A percentile compares a stretch with the other conserved stretches of the same genome.
Evolutionary conservation across 2,797 vertebrate species (phyloP).

Genomic region (Falco concolor): DNA sequence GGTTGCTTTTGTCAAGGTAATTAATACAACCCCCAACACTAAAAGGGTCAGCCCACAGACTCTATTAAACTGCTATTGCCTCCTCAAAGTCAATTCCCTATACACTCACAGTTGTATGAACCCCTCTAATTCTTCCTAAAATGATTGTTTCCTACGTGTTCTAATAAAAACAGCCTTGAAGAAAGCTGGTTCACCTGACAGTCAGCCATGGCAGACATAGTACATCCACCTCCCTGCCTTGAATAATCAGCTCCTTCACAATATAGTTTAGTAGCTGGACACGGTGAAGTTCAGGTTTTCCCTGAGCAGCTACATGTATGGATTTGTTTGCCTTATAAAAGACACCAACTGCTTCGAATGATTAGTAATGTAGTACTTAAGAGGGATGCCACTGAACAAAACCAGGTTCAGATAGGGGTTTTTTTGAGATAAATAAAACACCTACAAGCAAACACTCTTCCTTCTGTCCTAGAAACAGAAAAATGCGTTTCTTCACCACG

Average conservation of each 20-base stretch:
- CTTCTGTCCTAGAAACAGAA: not conserved
- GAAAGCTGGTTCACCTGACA: not conserved
- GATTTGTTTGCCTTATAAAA: not conserved
- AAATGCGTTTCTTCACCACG: not conserved
- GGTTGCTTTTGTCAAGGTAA: not conserved
- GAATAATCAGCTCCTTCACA: not conserved
- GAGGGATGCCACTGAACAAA: not conserved
- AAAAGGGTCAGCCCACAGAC: not conserved
- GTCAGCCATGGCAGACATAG: not conserved
- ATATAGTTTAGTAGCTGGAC: not conserved
- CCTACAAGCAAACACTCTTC: not conserved
- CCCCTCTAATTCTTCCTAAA: not conserved
- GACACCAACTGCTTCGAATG: not conserved
- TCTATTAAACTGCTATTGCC: not conserved
- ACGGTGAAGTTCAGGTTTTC: not conserved
- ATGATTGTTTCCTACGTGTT: fast-evolving
- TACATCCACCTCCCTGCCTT: not conserved
- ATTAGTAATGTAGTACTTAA: not conserved
- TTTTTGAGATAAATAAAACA: not conserved
- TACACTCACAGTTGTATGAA: not conserved
- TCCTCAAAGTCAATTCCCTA: not conserved
- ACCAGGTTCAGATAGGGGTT: not conserved
- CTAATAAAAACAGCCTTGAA: not conserved
- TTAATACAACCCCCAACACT: not conserved
- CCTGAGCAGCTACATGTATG: not conserved